phyloP scores from a whole-genome alignment of 1,140 invertebrate species.

The Zaprionus inermis region DNA sequence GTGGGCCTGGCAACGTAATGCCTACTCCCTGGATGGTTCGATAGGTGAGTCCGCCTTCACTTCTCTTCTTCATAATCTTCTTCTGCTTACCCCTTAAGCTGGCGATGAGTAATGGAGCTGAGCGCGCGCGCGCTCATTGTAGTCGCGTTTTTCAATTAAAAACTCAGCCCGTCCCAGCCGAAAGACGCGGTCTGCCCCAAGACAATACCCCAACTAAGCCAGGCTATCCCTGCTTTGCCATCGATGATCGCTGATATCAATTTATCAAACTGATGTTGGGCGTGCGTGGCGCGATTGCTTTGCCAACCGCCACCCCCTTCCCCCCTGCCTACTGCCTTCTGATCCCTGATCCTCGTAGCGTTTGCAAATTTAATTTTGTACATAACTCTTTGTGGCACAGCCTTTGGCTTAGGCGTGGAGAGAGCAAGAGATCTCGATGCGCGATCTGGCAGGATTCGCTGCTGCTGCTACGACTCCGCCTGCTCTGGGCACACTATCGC shows the following conservation, averaged over 20 bases:
- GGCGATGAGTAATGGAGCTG: slow-evolving; percentile 32
- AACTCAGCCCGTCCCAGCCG: slow-evolving; percentile 37
- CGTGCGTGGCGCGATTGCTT: slow-evolving; percentile 80
- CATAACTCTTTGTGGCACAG: slow-evolving; percentile 78
- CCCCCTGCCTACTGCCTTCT: background rate
- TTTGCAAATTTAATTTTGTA: slow-evolving; percentile 79
- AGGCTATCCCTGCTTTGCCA: slow-evolving; percentile 48
- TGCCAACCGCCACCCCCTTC: slow-evolving; percentile 38
- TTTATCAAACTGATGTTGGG: slow-evolving; percentile 83
- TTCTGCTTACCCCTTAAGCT: background rate
- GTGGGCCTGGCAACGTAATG: slow-evolving; percentile 86
- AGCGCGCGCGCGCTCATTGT: slow-evolving; percentile 10
- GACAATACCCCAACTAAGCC: slow-evolving; percentile 51
- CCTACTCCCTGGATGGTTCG: slow-evolving; percentile 82
- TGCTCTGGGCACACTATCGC: slow-evolving; percentile 49
- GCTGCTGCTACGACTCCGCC: slow-evolving; percentile 18
- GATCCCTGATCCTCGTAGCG: slow-evolving; percentile 28
- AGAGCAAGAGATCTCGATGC: slow-evolving; percentile 18
- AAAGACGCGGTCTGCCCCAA: slow-evolving; percentile 42
- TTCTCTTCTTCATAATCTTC: background rate
- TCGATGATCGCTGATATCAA: slow-evolving; percentile 83
- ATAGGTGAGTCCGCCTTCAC: slow-evolving; percentile 67
- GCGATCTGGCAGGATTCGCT: slow-evolving; percentile 35
- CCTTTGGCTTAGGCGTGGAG: slow-evolving; percentile 64
- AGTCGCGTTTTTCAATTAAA: slow-evolving; percentile 75